Conservation (phyloP, 2,113 vertebrate species). For the Misgurnus anguillicaudatus region DNA sequence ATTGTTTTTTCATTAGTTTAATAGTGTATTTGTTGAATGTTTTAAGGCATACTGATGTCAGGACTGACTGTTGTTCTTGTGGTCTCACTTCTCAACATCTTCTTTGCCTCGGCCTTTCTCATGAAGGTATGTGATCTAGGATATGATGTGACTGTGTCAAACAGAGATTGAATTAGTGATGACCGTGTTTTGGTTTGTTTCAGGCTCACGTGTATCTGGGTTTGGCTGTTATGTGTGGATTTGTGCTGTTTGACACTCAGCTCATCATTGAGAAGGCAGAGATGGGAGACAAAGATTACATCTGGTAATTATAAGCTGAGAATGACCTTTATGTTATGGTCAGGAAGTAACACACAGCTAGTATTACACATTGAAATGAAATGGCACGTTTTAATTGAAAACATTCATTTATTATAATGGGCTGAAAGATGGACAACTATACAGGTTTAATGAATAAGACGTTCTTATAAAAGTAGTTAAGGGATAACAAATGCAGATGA, state of each 20-base stretch:
- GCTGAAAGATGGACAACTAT: too few species aligned
- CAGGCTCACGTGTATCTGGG: conserved; percentile 92
- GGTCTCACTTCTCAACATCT: conserved; percentile 85
- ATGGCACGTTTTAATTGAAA: too few species aligned
- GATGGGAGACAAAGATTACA: conserved; percentile 94
- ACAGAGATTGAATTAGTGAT: background rate
- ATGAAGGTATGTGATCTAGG: conserved; percentile 77
- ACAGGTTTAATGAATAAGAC: too few species aligned
- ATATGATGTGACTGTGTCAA: background rate
- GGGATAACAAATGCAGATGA: too few species aligned
- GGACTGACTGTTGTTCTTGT: conserved; percentile 84
- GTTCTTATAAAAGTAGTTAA: too few species aligned
- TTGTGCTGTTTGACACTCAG: conserved; percentile 97
- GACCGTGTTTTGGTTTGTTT: background rate
- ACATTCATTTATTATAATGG: too few species aligned
- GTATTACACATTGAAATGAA: too few species aligned
- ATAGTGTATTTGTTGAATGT: too few species aligned
- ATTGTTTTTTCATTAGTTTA: too few species aligned
- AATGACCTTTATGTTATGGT: too few species aligned
- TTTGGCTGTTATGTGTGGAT: conserved; percentile 91
- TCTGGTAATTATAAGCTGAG: conserved; percentile 80
- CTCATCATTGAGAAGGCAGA: conserved; percentile 98
- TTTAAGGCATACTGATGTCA: conserved; percentile 86
- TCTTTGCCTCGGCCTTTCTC: conserved; percentile 84
- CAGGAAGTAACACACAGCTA: too few species aligned